A percentile compares a stretch with the other conserved stretches of the same genome.
Conservation (phyloP, 2,888 invertebrate genomes). For the Hypolimnas misippus region DNA sequence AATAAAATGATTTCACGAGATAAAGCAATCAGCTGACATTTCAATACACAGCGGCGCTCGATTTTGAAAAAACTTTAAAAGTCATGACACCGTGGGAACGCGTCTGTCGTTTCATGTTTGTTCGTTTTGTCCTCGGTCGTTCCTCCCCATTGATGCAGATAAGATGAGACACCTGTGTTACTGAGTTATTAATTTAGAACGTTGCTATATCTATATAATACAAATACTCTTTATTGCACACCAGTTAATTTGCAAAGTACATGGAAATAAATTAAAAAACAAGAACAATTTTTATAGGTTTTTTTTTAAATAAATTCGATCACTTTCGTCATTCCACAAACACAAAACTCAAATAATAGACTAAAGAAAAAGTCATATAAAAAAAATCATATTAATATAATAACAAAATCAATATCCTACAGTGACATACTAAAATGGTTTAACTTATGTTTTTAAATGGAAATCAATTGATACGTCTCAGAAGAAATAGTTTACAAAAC, state of each 20-base stretch:
- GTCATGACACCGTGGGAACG: constrained; percentile 38
- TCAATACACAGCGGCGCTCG: not conserved
- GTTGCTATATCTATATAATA: too few species aligned
- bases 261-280: not conserved
- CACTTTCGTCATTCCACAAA: too few species aligned
- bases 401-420: too few species aligned
- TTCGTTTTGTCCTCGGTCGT: constrained; percentile 32
- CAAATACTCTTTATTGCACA: too few species aligned
- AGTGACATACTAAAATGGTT: too few species aligned
- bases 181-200: not conserved
- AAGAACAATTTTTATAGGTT: too few species aligned
- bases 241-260: too few species aligned
- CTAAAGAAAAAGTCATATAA: too few species aligned
- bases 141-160: constrained; percentile 23
- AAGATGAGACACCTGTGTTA: constrained; percentile 1
- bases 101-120: constrained; percentile 18
- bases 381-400: too few species aligned
- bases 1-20: not conserved
- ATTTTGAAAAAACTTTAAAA: not conserved
- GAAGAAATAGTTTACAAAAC: constrained; percentile 3
- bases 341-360: too few species aligned
- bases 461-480: not conserved
- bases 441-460: not conserved
- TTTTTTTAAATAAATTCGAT: too few species aligned
- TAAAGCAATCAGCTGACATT: constrained; percentile 7